Evolutionary conservation across 2,797 vertebrate species (phyloP).

Genomic region (Anguilla megastoma): DNA sequence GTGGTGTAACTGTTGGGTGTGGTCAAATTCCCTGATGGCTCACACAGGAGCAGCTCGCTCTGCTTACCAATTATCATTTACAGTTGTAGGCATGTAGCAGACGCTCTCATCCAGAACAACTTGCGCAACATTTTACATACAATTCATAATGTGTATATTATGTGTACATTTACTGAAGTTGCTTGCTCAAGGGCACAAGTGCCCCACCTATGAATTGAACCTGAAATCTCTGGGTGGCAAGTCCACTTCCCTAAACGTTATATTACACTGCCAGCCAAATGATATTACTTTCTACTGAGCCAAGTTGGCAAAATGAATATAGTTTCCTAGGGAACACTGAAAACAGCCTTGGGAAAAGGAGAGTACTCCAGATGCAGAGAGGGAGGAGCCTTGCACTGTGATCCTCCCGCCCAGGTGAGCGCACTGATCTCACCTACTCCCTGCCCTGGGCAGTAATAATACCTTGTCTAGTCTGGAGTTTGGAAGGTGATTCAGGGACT

Average conservation of each 20-base stretch:
- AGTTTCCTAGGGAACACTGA: conserved; percentile 4
- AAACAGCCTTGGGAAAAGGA: conserved; percentile 18
- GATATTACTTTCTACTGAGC: conserved; percentile 65
- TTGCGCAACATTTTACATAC: background rate
- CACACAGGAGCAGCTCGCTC: conserved; percentile 41
- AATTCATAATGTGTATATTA: background rate
- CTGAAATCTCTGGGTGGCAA: conserved; percentile 48
- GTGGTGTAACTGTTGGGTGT: conserved; percentile 24
- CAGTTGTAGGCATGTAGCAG: background rate
- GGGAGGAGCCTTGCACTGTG: background rate
- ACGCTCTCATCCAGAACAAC: background rate
- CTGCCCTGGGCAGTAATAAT: background rate
- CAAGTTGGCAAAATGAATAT: conserved; percentile 53
- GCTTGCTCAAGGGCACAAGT: background rate
- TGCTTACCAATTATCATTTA: conserved; percentile 35
- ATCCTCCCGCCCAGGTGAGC: background rate
- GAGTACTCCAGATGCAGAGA: conserved; percentile 23
- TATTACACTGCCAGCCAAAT: conserved; percentile 24
- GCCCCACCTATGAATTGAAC: background rate
- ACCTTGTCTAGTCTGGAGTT: conserved; percentile 5
- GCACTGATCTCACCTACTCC: background rate
- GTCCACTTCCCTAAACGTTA: background rate
- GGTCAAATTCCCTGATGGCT: conserved; percentile 25
- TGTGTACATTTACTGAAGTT: background rate
- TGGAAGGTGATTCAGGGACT: background rate